Base-by-base conservation (phyloP, 2,888 invertebrate species). In the Cinara cedri region DNA sequence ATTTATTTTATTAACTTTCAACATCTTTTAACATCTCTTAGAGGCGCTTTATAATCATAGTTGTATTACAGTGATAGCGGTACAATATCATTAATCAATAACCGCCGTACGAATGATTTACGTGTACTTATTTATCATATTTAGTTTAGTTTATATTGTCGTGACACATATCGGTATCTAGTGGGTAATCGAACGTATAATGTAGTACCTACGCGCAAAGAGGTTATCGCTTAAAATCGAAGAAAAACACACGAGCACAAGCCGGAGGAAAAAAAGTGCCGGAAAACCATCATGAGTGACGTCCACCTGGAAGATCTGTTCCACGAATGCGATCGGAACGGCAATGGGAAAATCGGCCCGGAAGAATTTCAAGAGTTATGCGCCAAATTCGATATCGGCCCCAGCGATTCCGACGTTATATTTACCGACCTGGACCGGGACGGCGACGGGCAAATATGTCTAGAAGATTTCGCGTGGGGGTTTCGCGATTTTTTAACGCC, bases 371-470 rank as follows among this genome's bases (percentile, higher is more conserved):
- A 86, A 21, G 86, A 86, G 44, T 84, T 88, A n/a, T 88, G 88
- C 83, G 84, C 85, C 16, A 86, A 87, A 44, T 85, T 88, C 74
- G 86, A 86, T 8, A 86, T 87, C 34, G 75, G 83, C 0, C 75
- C 82, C 0, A 84, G 84, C 1, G 88, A 88, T 81, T 85, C 88
- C 0, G 85, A 86, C 80, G 86, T 85, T 42, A 87, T 89, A 68
- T 89, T 88, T 83, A 83, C 83, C 10, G 87, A 88, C 82, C 84
- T 89, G 74, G 89, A 89, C 83, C 86, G 86, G 76, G 88, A 89
- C 83, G 86, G 87, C 6, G 88, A 89, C 83, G 88, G 88, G 0
- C 83, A 85, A 76, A 88, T 89, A 81, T 87, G 87, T 81, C 86
- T 88, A 78, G 85, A 86, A 1, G 89, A 89, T 83, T 88, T 89